Evolutionary conservation across 1,140 invertebrate species (phyloP).

Genomic region (Scaptomyza montana): DNA sequence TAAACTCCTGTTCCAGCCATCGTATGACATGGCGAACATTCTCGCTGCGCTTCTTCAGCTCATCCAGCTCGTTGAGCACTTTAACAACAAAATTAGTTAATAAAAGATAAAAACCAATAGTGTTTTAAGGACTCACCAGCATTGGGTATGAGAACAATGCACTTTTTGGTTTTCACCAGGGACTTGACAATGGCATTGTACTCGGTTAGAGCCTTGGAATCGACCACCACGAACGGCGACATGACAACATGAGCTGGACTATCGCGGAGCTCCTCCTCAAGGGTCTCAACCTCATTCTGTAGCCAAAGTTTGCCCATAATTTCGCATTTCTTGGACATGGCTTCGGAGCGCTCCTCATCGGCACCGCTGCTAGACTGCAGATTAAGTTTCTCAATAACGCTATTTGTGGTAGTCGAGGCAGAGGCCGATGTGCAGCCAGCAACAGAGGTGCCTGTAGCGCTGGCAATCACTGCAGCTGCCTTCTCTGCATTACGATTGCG

Average conservation of each 20-base stretch:
- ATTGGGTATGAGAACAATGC: constrained; percentile 91
- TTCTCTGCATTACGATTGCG: constrained; percentile 80
- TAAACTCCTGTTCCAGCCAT: constrained; percentile 94
- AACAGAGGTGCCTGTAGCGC: constrained; percentile 63
- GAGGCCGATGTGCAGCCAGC: constrained; percentile 75
- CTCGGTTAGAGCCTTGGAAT: constrained; percentile 89
- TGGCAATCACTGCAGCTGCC: constrained; percentile 60
- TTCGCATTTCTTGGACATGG: constrained; percentile 85
- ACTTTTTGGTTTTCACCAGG: constrained; percentile 89
- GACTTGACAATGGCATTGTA: constrained; percentile 91
- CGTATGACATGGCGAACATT: constrained; percentile 94
- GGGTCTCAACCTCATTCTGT: constrained; percentile 89
- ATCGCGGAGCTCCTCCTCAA: constrained; percentile 85
- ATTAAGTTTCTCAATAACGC: constrained; percentile 76
- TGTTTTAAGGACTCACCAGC: constrained; percentile 86
- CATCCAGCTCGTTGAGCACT: constrained; percentile 94
- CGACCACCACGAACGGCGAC: constrained; percentile 90
- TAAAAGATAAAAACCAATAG: neutral
- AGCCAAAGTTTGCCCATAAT: constrained; percentile 90
- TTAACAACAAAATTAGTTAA: constrained; percentile 37
- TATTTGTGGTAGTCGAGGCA: constrained; percentile 76
- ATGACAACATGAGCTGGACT: constrained; percentile 84
- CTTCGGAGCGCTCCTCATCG: constrained; percentile 78
- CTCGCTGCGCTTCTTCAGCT: constrained; percentile 90
- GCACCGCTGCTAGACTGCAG: constrained; percentile 78